These are phyloP conservation scores for Nysson spinosus DNA, from an alignment of 2,888 invertebrate genomes.

Conservation along the genomic window DNA sequence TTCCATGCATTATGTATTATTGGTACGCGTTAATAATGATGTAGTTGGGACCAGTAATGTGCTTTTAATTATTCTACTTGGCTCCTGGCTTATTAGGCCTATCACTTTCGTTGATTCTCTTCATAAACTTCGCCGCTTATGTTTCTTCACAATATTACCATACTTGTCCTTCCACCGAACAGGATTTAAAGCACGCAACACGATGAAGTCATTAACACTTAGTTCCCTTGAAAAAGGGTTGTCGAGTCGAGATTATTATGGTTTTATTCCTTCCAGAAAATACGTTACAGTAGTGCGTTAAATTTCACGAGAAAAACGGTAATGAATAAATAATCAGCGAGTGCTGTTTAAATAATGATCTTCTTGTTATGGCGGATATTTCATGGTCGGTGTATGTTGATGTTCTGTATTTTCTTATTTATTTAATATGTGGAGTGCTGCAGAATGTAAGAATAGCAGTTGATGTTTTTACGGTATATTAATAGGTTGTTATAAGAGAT, in stretches of 20 bases:
- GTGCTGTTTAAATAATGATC: too few species aligned
- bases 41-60: conserved; percentile 19
- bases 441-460: too few species aligned
- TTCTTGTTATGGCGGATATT: too few species aligned
- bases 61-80: conserved; percentile 33
- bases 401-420: too few species aligned
- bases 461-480: too few species aligned
- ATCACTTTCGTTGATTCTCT: neutral
- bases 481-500: too few species aligned
- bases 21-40: conserved; percentile 16
- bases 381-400: too few species aligned
- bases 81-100: neutral
- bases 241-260: neutral
- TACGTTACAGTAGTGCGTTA: neutral
- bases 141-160: neutral
- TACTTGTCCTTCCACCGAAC: neutral
- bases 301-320: neutral
- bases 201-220: conserved; percentile 2
- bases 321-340: neutral
- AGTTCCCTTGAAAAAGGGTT: neutral
- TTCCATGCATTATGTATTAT: neutral
- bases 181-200: neutral
- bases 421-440: too few species aligned
- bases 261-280: neutral
- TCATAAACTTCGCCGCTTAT: neutral